A percentile compares a stretch with the other conserved stretches of the same genome.
Conservation (phyloP, 2,888 invertebrate genomes). For the Eupithecia subfuscata region DNA sequence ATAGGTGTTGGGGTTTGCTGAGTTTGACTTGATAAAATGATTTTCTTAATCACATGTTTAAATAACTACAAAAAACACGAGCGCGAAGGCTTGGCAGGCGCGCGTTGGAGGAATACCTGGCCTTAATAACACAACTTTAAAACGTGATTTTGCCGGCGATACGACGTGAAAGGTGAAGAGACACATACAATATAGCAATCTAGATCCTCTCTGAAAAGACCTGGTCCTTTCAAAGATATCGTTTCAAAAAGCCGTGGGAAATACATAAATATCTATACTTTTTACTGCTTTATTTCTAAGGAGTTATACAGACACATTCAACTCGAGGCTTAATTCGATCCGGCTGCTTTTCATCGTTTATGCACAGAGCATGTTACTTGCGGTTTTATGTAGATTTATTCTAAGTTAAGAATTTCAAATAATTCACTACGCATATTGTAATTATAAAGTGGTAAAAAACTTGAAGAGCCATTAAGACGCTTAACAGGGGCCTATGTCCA, state of each 20-base stretch:
- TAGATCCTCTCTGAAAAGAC: conserved; percentile 14
- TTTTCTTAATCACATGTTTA: too few relatives aligned
- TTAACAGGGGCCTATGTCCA: neutral
- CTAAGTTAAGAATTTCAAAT: neutral
- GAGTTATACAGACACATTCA: neutral
- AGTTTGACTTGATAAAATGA: too few relatives aligned
- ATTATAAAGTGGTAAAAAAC: neutral
- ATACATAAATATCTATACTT: neutral
- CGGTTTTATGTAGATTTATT: conserved; percentile 11
- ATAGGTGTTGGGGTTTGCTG: too few relatives aligned
- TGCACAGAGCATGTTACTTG: conserved; percentile 7
- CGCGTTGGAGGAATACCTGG: too few relatives aligned
- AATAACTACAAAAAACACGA: too few relatives aligned
- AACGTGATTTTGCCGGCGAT: conserved; percentile 3
- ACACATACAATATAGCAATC: conserved; percentile 12
- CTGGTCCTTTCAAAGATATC: neutral
- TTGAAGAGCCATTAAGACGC: neutral
- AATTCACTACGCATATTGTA: neutral
- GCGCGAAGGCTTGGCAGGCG: too few relatives aligned
- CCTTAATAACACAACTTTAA: neutral
- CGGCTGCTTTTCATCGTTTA: neutral
- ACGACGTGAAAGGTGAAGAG: neutral
- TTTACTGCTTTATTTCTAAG: neutral
- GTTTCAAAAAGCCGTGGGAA: neutral
- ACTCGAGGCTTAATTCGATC: neutral